phyloP scores from a whole-genome alignment of 2,797 vertebrate genomes.

The Margarornis squamiger region DNA sequence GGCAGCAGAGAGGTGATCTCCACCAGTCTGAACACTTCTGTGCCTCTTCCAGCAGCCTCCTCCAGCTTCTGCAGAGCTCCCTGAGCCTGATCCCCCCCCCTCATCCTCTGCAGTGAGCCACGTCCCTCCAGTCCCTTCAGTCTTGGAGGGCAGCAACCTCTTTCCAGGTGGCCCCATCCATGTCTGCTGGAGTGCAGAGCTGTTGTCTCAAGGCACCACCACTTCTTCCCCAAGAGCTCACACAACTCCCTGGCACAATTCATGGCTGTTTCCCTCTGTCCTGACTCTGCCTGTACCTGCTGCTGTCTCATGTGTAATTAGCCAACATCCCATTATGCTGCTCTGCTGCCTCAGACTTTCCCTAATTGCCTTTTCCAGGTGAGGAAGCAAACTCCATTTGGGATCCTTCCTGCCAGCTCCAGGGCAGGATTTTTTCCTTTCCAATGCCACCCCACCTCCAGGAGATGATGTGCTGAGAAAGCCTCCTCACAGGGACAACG shows the following conservation, averaged over 20 bases:
- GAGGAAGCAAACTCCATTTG: no score
- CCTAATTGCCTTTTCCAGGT: no score
- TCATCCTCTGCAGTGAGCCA: neutral
- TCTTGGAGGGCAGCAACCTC: neutral
- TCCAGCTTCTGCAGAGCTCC: neutral
- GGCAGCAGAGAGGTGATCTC: neutral
- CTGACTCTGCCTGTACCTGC: neutral
- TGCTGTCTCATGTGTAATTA: neutral
- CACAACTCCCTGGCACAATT: neutral
- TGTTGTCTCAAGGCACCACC: neutral
- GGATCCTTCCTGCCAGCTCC: no score
- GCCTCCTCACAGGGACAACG: no score
- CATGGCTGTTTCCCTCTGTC: neutral
- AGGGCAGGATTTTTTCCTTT: no score
- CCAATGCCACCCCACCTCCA: no score
- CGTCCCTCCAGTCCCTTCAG: neutral
- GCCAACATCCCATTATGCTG: neutral
- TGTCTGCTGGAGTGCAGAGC: neutral
- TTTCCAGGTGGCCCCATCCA: neutral
- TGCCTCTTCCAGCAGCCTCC: neutral
- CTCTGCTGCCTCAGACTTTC: neutral
- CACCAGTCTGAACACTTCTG: neutral
- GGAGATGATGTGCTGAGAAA: no score
- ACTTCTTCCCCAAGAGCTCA: neutral
- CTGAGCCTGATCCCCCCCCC: rapidly evolving